These are phyloP conservation scores for Sphenodon punctatus DNA, from an alignment of 2,797 vertebrate species.

Conservation along the genomic window DNA sequence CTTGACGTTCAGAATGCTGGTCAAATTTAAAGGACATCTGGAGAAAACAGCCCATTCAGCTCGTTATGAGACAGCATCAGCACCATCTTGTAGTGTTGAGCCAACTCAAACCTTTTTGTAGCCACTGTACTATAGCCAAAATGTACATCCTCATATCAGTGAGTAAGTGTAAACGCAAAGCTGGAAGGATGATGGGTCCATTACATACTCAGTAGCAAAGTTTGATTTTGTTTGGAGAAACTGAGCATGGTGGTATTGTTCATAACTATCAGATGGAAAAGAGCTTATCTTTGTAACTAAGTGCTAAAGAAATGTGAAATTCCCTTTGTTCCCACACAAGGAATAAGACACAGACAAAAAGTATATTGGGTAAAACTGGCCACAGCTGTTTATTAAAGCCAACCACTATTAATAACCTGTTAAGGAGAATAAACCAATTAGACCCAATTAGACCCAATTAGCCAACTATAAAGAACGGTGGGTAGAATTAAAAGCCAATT, in stretches of 20 bases:
- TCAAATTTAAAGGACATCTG: not conserved
- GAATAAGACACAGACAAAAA: no score
- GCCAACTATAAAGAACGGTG: no score
- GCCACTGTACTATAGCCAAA: not conserved
- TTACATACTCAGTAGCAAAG: not conserved
- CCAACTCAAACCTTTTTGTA: not conserved
- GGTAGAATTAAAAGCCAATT: no score
- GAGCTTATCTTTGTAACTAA: not conserved
- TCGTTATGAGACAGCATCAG: not conserved
- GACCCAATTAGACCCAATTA: no score
- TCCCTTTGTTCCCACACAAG: no score
- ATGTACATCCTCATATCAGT: not conserved
- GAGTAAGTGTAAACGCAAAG: not conserved
- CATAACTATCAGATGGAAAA: not conserved
- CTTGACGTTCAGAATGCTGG: not conserved
- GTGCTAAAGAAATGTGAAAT: constrained; percentile 15
- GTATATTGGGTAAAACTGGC: no score
- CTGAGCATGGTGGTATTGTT: not conserved
- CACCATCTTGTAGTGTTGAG: not conserved
- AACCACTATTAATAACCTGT: constrained; percentile 24
- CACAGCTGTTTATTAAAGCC: no score
- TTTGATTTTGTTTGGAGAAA: not conserved
- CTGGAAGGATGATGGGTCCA: not conserved
- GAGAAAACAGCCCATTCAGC: not conserved
- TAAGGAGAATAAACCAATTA: no score